Base-by-base conservation (phyloP, 2,113 vertebrate genomes). In the Xenus cinereus region DNA sequence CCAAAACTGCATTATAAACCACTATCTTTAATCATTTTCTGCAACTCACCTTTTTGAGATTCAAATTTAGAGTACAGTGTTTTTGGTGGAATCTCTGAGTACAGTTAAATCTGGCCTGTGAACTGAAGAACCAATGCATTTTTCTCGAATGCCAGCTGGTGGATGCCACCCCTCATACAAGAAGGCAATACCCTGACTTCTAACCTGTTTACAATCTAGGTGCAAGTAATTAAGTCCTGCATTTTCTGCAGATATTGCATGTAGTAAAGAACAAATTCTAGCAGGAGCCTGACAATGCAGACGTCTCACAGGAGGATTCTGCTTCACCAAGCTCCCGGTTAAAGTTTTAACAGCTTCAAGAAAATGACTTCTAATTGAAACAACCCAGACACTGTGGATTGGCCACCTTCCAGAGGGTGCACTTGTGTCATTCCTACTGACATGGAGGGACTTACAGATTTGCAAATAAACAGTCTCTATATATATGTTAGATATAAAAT, bases 311-410 rank as follows among this genome's bases (percentile, higher is more conserved):
- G 84, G 78, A 92, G 24, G 50, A 89, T 85, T 95, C 89, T 95
- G 37, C 91, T 90, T 96, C 80, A 95, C 73, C 90, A 77, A 92
- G 71, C 84, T 94, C 75, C 60, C 71, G 86, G 71, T 89, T 94
- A 83, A 97, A 95, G 77, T 95, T 95, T 91, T 90, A 96, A 94
- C 79, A 90, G 80, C 72, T 95, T 93, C 79, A 92, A 80, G 91
- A 89, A 96, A 96, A 96, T 94, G 41, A 88, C 89, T 97, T 98
- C 84, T 94, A 90, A 96, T 89, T 95, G 94, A 84, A 96, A 90
- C 74, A 95, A 76, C 81, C 91, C 95, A 94, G 86, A 75, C 23
- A 22, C 87, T 74, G 88, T 89, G 78, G 83, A 77, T 32, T 86
- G 53, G 63, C 74, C 30, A 57, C 91, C 90, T 95, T 96, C 76